Base-by-base conservation (phyloP, 2,888 invertebrate species). In the Spisula subtruncata region DNA sequence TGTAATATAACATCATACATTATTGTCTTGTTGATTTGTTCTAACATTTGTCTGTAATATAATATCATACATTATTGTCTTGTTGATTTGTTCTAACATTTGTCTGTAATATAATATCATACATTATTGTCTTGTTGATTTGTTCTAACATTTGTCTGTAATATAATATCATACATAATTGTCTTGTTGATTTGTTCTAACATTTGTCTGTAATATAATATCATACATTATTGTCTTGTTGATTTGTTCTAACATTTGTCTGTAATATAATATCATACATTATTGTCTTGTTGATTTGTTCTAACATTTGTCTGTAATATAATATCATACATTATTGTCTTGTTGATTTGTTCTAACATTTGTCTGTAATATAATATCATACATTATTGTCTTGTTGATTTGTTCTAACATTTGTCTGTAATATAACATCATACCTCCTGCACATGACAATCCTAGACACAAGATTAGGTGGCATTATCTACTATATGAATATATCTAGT, bases 241-340 rank as follows among this genome's bases (percentile, higher is more conserved):
- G 16, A 96, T 93, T 91, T 96, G 96, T 29, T 96, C 96, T 86
- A 95, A 88, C 83, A 96, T 91, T 86, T 94, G 94, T 86, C 96
- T 96, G 92, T 29, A 93, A 91, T 18, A 86, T 80, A 71, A n/a
- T 14, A 56, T 41, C 51, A 16, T 41, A 48, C 80, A 54, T 48
- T n/a, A n/a, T n/a, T n/a, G n/a, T n/a, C n/a, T 95, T 95, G 83
- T 94, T 94, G 16, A 96, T 93, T 91, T 96, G 96, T 29, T 96
- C 96, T 86, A 95, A 88, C 83, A 96, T 91, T 86, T 94, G 94
- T 86, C 96, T 96, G 92, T 29, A 93, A 91, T 18, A 86, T 80
- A 71, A n/a, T 14, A 56, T 41, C 51, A 16, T 41, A 48, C 80
- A 54, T 48, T n/a, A n/a, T n/a, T n/a, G n/a, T n/a, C n/a, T 95